Percentiles rank a stretch among this genome's conserved stretches.
These are phyloP conservation scores for Stegastes partitus DNA, from an alignment of 2,113 vertebrate genomes.

Conservation along the genomic window DNA sequence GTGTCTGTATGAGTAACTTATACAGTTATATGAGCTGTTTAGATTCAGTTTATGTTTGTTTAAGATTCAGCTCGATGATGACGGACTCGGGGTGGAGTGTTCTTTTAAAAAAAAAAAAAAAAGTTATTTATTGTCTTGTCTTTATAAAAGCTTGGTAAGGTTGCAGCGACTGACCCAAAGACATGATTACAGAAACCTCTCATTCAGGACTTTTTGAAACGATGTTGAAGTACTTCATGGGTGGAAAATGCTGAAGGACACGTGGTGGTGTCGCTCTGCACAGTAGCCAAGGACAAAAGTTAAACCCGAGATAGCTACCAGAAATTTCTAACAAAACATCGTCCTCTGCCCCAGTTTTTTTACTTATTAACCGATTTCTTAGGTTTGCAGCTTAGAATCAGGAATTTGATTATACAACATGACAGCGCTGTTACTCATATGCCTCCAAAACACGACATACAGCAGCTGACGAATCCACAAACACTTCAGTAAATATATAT, in stretches of 20 bases:
- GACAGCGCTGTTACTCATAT: no score
- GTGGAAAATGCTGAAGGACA: neutral
- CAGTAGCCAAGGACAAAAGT: neutral
- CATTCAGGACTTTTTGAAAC: neutral
- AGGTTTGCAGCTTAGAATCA: no score
- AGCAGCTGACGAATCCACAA: no score
- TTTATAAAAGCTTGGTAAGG: neutral
- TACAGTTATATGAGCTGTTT: neutral
- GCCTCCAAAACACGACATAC: no score
- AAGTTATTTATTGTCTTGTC: conserved; percentile 39
- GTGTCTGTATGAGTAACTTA: neutral
- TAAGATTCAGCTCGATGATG: neutral
- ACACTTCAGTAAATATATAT: no score
- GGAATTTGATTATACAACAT: no score
- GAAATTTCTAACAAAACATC: no score
- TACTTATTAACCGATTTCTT: neutral
- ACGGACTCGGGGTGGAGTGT: neutral
- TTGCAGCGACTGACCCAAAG: neutral
- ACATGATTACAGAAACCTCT: neutral
- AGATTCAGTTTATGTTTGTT: neutral
- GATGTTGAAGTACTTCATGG: neutral
- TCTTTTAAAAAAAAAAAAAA: neutral
- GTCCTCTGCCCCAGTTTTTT: neutral
- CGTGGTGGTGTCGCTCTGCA: neutral
- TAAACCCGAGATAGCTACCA: no score